phyloP scores from a whole-genome alignment of 2,888 invertebrate species.

The Sthenelais limicola region DNA sequence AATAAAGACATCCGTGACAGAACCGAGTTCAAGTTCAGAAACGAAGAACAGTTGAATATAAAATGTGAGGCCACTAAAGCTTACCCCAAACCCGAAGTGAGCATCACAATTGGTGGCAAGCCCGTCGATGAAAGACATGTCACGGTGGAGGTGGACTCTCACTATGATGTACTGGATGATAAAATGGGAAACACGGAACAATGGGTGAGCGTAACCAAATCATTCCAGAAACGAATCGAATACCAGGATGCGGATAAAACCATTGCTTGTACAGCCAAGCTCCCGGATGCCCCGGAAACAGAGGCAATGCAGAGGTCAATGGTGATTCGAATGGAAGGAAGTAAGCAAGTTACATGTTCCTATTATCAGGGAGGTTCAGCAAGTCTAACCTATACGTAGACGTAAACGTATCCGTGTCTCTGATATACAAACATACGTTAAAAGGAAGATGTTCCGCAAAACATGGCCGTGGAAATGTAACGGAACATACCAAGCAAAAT shows the following conservation, averaged over 20 bases:
- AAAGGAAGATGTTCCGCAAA: too few relatives aligned
- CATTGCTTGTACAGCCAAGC: neutral
- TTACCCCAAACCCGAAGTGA: neutral
- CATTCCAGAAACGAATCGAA: neutral
- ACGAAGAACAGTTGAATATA: neutral
- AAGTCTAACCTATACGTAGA: too few relatives aligned
- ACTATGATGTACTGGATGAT: conserved; percentile 6
- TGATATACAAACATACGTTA: too few relatives aligned
- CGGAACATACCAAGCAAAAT: too few relatives aligned
- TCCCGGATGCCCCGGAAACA: neutral
- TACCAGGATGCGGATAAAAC: neutral
- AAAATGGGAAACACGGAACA: neutral
- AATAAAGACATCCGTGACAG: conserved; percentile 1
- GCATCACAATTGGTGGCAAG: neutral
- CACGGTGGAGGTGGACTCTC: neutral
- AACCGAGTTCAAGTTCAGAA: neutral
- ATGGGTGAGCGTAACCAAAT: neutral
- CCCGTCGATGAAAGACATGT: neutral
- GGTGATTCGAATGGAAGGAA: too few relatives aligned
- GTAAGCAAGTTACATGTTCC: too few relatives aligned
- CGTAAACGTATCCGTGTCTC: too few relatives aligned
- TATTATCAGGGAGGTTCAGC: too few relatives aligned
- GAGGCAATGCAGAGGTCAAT: too few relatives aligned
- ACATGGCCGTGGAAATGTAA: too few relatives aligned
- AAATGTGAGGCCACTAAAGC: neutral